Evolutionary conservation across 2,113 vertebrate species (phyloP).

Genomic region (Aleadryas rufinucha): DNA sequence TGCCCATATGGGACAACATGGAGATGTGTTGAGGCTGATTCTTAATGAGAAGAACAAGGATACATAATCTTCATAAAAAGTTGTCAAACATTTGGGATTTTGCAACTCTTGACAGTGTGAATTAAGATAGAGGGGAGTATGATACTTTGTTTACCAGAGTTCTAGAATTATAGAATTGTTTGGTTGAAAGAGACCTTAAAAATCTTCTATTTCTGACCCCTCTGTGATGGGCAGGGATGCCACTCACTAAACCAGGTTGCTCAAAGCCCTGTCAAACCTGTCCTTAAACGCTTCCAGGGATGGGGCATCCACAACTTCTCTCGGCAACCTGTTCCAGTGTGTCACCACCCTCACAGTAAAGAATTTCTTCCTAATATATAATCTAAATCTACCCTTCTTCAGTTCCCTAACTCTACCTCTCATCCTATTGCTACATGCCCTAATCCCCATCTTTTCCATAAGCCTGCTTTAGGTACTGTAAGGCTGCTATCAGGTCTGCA

Average conservation of each 20-base stretch:
- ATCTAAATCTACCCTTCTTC: background rate
- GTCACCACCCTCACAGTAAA: background rate
- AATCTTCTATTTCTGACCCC: background rate
- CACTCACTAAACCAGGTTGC: background rate
- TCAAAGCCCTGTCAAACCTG: background rate
- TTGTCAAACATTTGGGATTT: background rate
- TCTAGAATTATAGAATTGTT: background rate
- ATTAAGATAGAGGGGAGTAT: background rate
- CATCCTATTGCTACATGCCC: background rate
- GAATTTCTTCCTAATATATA: background rate
- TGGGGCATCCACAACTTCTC: background rate
- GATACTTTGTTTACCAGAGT: background rate
- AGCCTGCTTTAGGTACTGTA: background rate
- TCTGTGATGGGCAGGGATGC: background rate
- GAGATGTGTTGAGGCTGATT: background rate
- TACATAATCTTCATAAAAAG: background rate
- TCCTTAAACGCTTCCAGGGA: background rate
- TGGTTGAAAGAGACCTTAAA: background rate
- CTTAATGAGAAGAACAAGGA: background rate
- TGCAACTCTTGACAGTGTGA: background rate
- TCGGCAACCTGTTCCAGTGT: background rate
- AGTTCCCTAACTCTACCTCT: fast-evolving
- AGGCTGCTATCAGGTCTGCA: background rate
- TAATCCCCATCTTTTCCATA: background rate
- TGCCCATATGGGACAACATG: background rate